Evolutionary conservation across 1,140 invertebrate species (phyloP).

Genomic region (Drosophila lowei): DNA sequence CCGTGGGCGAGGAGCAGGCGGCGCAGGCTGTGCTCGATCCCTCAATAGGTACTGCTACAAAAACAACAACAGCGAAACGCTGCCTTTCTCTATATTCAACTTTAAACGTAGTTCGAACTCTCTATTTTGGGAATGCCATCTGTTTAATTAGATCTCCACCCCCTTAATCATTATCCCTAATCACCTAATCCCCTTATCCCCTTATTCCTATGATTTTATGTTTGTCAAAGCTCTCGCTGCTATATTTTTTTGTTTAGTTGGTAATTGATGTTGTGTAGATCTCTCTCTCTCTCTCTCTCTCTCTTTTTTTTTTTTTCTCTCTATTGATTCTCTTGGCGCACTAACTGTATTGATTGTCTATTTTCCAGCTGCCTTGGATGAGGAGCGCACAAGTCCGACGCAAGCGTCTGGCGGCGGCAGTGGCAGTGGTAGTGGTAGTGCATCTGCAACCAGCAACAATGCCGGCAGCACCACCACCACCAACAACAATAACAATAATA

Average conservation of each 20-base stretch:
- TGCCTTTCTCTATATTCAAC: too few relatives aligned
- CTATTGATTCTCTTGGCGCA: neutral
- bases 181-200: too few relatives aligned
- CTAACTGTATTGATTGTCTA: neutral
- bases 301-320: neutral
- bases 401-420: conserved; percentile 82
- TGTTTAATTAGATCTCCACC: neutral
- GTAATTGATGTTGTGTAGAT: conserved; percentile 24
- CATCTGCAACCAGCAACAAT: conserved; percentile 36
- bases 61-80: neutral
- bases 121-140: neutral
- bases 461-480: conserved; percentile 44
- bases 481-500: neutral
- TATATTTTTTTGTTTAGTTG: conserved; percentile 18
- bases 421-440: conserved; percentile 22
- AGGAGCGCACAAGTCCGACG: conserved; percentile 83
- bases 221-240: too few relatives aligned
- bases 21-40: conserved; percentile 86
- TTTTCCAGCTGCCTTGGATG: conserved; percentile 84
- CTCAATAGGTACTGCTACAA: conserved; percentile 84
- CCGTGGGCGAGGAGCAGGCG: conserved; percentile 86
- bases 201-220: neutral
- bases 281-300: too few relatives aligned
- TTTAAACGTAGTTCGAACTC: conserved; percentile 5
- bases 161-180: neutral